Evolutionary conservation across 2,797 vertebrate species (phyloP), one percentile per base, ranked within the genome.

Genomic region (Enteromius afrohamiltoni): DNA sequence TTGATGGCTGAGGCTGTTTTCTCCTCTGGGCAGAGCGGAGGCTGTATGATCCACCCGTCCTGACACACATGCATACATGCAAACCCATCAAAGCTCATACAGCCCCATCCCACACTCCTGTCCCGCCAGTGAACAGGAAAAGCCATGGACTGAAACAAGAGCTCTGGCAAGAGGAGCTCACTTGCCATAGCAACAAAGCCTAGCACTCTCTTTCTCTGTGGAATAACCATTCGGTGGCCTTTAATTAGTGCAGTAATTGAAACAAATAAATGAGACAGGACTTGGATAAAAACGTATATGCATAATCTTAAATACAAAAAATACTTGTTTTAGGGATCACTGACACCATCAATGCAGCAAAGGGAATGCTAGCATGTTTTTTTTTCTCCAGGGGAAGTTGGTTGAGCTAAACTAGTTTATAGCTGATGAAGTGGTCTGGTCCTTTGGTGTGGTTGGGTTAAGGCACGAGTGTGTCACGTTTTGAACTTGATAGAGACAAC

Each of bases 191-290:
- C 55, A 82, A 65, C 73, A 29, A 53, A 49, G 45, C 81, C 74
- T 76, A 77, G 70, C 37, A 49, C 67, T 70, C 84, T 75, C 68
- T 89, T 84, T 77, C 69, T 89, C 87, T 90, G 86, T 87, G 87
- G 88, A 84, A 87, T 89, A 94, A 93, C 93, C 93, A 26, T 93
- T 91, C 91, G 80, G 91, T 91, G 88, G 42, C 86, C 88, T 89
- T 90, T 90, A 67, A 60, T 68, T 65, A 85, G 26, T 23, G 70
- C 37, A 75, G 90, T 83, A 83, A 74, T 60, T 82, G 83, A 84
- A 79, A 79, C 64, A 68, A 51, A 51, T 26, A 3, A 67, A 23
- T 65, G 19, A 49, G 60, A 45, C 17, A 49, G 47, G 51, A 58
- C 13, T 60, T 60, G 42, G 51, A 53, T 14, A 4, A 64, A 64